Evolutionary conservation across 1,140 invertebrate species (phyloP).

Genomic region (Conus ventricosus): DNA sequence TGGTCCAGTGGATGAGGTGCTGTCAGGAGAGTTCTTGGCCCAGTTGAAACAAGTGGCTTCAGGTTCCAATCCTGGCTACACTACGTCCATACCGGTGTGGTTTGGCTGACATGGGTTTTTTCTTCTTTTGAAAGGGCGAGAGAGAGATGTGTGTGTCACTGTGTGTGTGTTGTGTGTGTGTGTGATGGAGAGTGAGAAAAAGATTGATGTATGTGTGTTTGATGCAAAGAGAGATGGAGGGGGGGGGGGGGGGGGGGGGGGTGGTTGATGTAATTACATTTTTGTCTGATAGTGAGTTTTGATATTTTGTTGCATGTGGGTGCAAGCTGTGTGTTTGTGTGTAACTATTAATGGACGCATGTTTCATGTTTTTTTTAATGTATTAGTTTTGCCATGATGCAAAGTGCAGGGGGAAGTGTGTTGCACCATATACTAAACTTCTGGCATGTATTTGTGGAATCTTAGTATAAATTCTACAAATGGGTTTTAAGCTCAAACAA

Average conservation of each 20-base stretch:
- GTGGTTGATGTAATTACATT: background rate
- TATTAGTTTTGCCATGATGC: background rate
- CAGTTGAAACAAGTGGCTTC: conserved; percentile 5
- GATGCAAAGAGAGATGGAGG: background rate
- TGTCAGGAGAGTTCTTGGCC: background rate
- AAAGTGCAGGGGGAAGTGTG: too few species aligned
- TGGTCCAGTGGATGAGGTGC: background rate
- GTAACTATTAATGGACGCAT: background rate
- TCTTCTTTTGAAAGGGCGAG: too few species aligned
- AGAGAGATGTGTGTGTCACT: too few species aligned
- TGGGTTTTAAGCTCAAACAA: too few species aligned
- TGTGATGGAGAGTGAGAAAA: too few species aligned
- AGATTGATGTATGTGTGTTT: too few species aligned
- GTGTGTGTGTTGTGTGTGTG: too few species aligned
- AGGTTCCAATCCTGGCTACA: background rate
- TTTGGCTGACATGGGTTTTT: background rate
- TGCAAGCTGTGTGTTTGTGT: background rate
- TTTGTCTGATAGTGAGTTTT: too few species aligned
- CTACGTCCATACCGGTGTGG: background rate
- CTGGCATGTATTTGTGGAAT: too few species aligned
- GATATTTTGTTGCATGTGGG: background rate
- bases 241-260: background rate
- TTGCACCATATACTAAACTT: too few species aligned
- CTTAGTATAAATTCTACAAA: too few species aligned
- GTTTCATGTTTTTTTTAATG: background rate